phyloP scores from a whole-genome alignment of 2,888 invertebrate species.

The Dasypogon diadema region DNA sequence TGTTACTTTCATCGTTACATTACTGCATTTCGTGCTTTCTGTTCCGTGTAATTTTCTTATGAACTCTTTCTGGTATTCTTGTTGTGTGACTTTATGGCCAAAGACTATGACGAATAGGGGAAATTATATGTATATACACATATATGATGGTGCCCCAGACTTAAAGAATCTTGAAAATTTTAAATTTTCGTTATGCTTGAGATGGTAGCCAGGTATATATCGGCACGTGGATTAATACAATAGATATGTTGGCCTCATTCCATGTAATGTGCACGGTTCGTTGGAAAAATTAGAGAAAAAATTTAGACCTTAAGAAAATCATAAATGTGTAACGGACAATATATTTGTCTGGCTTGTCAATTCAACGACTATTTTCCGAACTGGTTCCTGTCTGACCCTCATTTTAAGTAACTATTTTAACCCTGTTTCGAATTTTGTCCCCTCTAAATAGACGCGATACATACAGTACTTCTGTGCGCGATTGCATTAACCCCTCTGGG shows the following conservation, averaged over 20 bases:
- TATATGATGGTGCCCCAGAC: not conserved
- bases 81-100: slow-evolving; percentile 27
- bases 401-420: not conserved
- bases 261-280: not conserved
- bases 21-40: slow-evolving; percentile 16
- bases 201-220: slow-evolving; percentile 12
- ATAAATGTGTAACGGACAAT: too few species aligned
- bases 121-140: not conserved
- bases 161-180: slow-evolving; percentile 30
- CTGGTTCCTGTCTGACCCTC: slow-evolving; percentile 31
- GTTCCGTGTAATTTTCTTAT: slow-evolving; percentile 42
- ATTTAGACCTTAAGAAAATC: too few species aligned
- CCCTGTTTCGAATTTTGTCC: not conserved
- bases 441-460: too few species aligned
- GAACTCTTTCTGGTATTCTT: slow-evolving; percentile 21
- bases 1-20: not conserved
- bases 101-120: slow-evolving; percentile 23
- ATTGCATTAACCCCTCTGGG: not conserved
- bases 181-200: slow-evolving; percentile 45
- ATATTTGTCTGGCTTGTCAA: not conserved
- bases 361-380: not conserved
- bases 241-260: slow-evolving; percentile 22
- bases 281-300: slow-evolving; percentile 18
- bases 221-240: slow-evolving; percentile 36
- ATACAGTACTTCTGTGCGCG: not conserved